Conservation (phyloP, 2,888 invertebrate genomes). For the Athalia cordata region DNA sequence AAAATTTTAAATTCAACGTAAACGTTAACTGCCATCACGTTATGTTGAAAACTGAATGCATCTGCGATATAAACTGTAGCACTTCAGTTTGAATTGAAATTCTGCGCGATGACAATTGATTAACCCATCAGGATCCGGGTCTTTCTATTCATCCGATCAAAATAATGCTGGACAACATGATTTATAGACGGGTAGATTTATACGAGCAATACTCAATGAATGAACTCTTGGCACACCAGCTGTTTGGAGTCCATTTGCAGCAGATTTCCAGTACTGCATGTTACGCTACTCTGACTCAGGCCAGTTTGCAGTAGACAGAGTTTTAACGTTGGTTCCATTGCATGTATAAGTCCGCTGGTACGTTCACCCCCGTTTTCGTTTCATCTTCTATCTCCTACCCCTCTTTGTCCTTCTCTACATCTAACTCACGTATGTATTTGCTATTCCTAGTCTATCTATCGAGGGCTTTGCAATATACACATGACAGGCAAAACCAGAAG, state of each 20-base stretch:
- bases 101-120: too few species aligned
- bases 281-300: constrained; percentile 57
- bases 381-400: background rate
- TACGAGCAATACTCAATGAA: background rate
- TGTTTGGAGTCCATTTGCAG: constrained; percentile 40
- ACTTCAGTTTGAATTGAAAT: too few species aligned
- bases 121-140: too few species aligned
- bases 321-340: constrained; percentile 24
- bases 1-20: constrained; percentile 68
- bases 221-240: background rate
- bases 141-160: too few species aligned
- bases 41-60: constrained; percentile 5
- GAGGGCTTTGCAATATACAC: constrained; percentile 46
- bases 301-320: constrained; percentile 51
- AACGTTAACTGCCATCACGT: constrained; percentile 64
- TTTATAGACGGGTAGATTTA: too few species aligned
- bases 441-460: constrained; percentile 62
- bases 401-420: constrained; percentile 21
- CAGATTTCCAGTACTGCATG: constrained; percentile 48
- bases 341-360: constrained; percentile 1
- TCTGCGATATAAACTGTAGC: too few species aligned
- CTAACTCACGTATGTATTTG: constrained; percentile 52
- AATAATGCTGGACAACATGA: too few species aligned
- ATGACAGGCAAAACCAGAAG: background rate
- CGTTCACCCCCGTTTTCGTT: background rate